Evolutionary conservation across 2,797 vertebrate genomes (phyloP), one percentile per base, ranked within the genome.

Genomic region (Acanthis flammea): DNA sequence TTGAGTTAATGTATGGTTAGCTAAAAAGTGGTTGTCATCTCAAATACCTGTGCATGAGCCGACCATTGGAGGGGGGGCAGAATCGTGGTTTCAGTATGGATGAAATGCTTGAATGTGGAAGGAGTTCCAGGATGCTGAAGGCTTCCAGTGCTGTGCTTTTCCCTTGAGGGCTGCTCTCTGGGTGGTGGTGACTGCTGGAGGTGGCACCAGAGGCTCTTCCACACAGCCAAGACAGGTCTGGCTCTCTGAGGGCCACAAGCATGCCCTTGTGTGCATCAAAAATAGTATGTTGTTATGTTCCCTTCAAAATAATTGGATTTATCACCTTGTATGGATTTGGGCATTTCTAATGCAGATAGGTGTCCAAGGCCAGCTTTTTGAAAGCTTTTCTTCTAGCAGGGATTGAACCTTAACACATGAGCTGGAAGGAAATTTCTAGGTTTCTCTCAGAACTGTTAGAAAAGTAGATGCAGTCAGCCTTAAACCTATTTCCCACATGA

Each of bases 1-100:
- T 92, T 86, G 61, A 78, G 61, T 88, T 94, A 51, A 81, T 72
- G 31, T 65, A 21, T 39, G 42, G 45, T 83, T 88, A 66, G 61
- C 75, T 88, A 47, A 80, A 91, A 65, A 58, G 62, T 41, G 65
- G 45, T 77, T 77, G n/a, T 86, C 4, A 1, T 91, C 54, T 96
- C 85, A 81, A 70, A 63, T 90, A 70, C 42, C 68, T 44, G 0
- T 35, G n/a, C 35, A 12, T 31, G 39, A 57, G 28, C 48, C 0
- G 0, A 28, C 45, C 35, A 3, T 4, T 50, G 55, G 28, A 39
- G 11, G 3, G 19, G 3, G 15, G 10, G 4, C n/a, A 88, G 41
- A 80, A 39, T 42, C 0, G 0, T 55, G 50, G 28, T 83, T 77
- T 86, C 27, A 4, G 9, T 24, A 3, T 0, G 7, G n/a, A 23